phyloP scores from a whole-genome alignment of 2,113 vertebrate genomes.

The Sander vitreus region DNA sequence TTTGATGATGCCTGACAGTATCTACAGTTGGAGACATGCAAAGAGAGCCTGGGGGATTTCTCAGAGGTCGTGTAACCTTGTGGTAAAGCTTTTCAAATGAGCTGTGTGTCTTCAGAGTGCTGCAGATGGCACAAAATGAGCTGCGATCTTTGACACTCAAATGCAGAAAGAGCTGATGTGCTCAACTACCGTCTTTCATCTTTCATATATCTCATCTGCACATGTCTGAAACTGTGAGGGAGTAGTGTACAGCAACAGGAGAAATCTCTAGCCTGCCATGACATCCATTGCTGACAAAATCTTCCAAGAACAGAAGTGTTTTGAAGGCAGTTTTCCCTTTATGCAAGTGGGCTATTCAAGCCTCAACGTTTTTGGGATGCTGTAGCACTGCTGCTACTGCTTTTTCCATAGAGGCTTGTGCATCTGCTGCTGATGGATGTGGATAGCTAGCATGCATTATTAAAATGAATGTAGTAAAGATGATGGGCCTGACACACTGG shows the following conservation, averaged over 20 bases:
- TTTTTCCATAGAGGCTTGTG: conserved; percentile 56
- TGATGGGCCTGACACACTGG: conserved; percentile 57
- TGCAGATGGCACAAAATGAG: conserved; percentile 54
- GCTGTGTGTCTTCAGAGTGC: conserved; percentile 25
- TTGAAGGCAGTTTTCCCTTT: conserved; percentile 14
- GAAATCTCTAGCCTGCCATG: conserved; percentile 29
- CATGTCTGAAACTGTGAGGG: conserved; percentile 19
- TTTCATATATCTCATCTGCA: conserved; percentile 11
- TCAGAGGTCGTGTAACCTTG: conserved; percentile 30
- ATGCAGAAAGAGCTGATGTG: conserved; percentile 41
- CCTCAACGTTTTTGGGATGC: conserved; percentile 8
- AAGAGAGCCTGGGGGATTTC: conserved; percentile 9
- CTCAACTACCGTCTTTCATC: conserved; percentile 40
- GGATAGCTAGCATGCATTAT: conserved; percentile 75
- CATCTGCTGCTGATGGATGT: conserved; percentile 71
- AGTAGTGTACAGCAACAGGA: neutral
- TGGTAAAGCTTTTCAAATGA: conserved; percentile 38
- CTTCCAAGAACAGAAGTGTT: conserved; percentile 29
- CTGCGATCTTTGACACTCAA: conserved; percentile 34
- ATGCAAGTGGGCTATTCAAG: conserved; percentile 17
- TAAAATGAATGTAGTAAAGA: conserved; percentile 73
- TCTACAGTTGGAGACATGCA: neutral
- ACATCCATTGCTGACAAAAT: conserved; percentile 29
- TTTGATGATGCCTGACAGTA: conserved; percentile 6
- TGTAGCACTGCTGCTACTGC: conserved; percentile 25